Base-by-base conservation (phyloP, 1,140 invertebrate genomes). In the Caenorhabditis brenneri region DNA sequence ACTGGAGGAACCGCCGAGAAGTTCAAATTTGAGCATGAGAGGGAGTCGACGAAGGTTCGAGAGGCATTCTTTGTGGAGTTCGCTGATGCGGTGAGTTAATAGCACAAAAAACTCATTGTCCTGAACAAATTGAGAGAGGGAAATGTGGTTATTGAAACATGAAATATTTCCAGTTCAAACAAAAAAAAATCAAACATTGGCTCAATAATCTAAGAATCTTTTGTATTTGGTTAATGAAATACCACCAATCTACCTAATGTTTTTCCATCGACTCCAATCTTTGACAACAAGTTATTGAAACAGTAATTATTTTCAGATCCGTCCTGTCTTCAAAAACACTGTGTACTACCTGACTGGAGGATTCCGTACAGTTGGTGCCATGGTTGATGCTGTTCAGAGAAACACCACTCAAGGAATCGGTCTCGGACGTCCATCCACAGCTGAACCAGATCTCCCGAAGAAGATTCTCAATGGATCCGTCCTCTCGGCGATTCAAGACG, bases 1-100 rank as follows among this genome's bases (percentile, higher is more conserved):
- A 80, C 87, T 15, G 87, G 87, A 51, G 87, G 87, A 22, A 88
- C 78, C n/a, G 83, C 80, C 33, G 87, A 88, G 60, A 83, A 87
- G 31, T 60, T 82, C 27, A 31, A 33, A n/a, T 84, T 88, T 36
- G 39, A 2, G 7, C 81, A 88, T 53, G 39, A 55, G 12, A 74
- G 51, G 33, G 87, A 88, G n/a, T 86, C 87, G 6, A 88, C 87
- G 10, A 49, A 39, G 19, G 19, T 39, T 6, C 29, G 80, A 49
- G 60, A 82, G 24, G 81, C 60, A 46, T 82, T 69, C 42, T 82
- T 69, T 24, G 60, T 49, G 10, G 81, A 82, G 51, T 82, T 82
- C 29, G 55, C 81, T 27, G 60, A 39, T 36, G 31, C 24, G 12
- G 60, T 82, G 22, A 31, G 42, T 39, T 19, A 6, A 6, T 12